These are phyloP conservation scores for Callopanchax toddi DNA, from an alignment of 2,113 vertebrate genomes.

Conservation along the genomic window DNA sequence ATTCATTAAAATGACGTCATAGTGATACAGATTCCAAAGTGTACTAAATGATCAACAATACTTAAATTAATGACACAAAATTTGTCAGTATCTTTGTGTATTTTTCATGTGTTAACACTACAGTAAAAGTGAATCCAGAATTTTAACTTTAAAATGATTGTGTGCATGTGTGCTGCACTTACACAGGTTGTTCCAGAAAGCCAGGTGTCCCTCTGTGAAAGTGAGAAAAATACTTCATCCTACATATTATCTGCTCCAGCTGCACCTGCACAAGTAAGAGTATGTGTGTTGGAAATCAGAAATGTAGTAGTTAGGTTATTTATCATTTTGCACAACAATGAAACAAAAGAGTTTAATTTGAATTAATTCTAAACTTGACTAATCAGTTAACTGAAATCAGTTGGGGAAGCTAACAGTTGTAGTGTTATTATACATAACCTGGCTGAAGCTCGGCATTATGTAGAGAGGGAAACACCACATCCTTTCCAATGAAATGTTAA, in stretches of 20 bases:
- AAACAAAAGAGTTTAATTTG: background rate
- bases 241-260: slow-evolving; percentile 39
- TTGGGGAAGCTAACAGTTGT: too few relatives aligned
- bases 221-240: slow-evolving; percentile 55
- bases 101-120: too few relatives aligned
- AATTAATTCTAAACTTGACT: background rate
- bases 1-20: background rate
- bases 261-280: slow-evolving; percentile 47
- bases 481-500: too few relatives aligned
- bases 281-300: background rate
- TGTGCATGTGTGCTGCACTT: background rate
- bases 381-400: too few relatives aligned
- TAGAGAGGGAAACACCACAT: too few relatives aligned
- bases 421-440: too few relatives aligned
- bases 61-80: too few relatives aligned
- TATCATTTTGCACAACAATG: background rate
- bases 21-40: slow-evolving; percentile 1
- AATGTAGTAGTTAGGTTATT: background rate
- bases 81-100: too few relatives aligned
- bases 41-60: background rate
- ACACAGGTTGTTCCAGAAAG: slow-evolving; percentile 89
- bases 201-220: slow-evolving; percentile 74
- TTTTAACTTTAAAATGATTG: background rate
- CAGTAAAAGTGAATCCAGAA: background rate
- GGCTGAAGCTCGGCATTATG: too few relatives aligned